These are phyloP conservation scores for Sebastes diploproa DNA, from an alignment of 2,797 vertebrate species.

Conservation along the genomic window DNA sequence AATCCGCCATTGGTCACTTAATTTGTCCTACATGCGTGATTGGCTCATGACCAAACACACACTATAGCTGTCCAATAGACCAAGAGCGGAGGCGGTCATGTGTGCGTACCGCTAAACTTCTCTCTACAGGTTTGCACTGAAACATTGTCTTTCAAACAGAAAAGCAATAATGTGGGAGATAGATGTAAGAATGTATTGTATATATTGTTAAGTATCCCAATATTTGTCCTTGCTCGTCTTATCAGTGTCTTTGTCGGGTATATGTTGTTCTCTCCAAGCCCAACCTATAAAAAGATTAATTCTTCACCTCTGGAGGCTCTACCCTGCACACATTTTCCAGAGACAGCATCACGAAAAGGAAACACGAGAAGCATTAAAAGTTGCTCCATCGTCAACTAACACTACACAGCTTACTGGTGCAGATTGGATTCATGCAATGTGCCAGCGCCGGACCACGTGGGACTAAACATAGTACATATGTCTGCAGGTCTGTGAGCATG, in stretches of 20 bases:
- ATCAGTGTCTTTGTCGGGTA: slow-evolving; percentile 1
- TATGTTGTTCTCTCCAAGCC: neutral
- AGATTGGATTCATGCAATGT: slow-evolving; percentile 53
- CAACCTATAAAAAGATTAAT: slow-evolving; percentile 17
- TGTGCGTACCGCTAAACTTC: neutral
- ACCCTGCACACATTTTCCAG: slow-evolving; percentile 39
- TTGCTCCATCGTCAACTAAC: slow-evolving; percentile 44
- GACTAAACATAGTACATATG: slow-evolving; percentile 67
- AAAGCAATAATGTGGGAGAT: neutral
- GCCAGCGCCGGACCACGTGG: slow-evolving; percentile 57
- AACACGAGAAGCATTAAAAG: slow-evolving; percentile 48
- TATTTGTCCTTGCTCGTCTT: neutral
- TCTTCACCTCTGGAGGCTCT: slow-evolving; percentile 33
- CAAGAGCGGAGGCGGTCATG: neutral
- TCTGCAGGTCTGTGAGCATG: slow-evolving; percentile 72
- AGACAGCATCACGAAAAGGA: slow-evolving; percentile 39
- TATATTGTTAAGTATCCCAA: neutral
- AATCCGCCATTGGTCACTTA: slow-evolving; percentile 80
- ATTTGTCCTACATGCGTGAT: slow-evolving; percentile 79
- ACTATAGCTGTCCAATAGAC: slow-evolving; percentile 18
- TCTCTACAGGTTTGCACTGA: neutral
- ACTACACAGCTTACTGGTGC: slow-evolving; percentile 63
- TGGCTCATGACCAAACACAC: slow-evolving; percentile 60
- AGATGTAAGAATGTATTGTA: neutral
- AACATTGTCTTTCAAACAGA: neutral